A percentile compares a stretch with the other conserved stretches of the same genome.
phyloP scores from a whole-genome alignment of 2,888 invertebrate species.

The Listrodromus nycthemerus region DNA sequence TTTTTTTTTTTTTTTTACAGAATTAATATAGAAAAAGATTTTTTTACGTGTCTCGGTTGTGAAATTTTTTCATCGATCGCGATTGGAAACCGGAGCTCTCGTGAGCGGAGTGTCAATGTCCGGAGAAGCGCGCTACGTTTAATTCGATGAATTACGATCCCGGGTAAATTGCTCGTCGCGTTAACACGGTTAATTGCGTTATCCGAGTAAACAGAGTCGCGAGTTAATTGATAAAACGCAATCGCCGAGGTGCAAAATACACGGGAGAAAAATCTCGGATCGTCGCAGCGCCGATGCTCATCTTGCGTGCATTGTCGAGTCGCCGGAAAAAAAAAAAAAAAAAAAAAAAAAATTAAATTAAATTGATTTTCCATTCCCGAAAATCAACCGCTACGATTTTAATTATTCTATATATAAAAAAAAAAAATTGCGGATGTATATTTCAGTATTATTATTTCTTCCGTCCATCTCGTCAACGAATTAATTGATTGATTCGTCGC shows the following conservation, averaged over 20 bases:
- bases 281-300: constrained; percentile 37
- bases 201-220: background rate
- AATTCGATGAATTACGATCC: background rate
- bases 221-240: constrained; percentile 8
- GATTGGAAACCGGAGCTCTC: background rate
- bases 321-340: constrained; percentile 18
- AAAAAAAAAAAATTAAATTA: background rate
- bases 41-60: background rate
- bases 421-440: too few relatives aligned
- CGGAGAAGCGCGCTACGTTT: background rate
- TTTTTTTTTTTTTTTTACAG: background rate
- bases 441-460: background rate
- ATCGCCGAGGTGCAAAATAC: constrained; percentile 35
- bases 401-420: too few relatives aligned
- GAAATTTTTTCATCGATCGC: background rate
- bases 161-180: background rate
- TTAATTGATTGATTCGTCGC: background rate
- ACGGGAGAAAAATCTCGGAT: constrained; percentile 38
- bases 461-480: background rate
- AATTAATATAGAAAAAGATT: background rate
- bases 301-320: background rate
- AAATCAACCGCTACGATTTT: too few relatives aligned
- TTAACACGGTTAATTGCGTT: background rate
- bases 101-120: too few relatives aligned
- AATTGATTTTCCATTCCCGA: too few relatives aligned